These are phyloP conservation scores for Tadarida brasiliensis DNA, from an alignment of 2,797 vertebrate species.

Conservation along the genomic window DNA sequence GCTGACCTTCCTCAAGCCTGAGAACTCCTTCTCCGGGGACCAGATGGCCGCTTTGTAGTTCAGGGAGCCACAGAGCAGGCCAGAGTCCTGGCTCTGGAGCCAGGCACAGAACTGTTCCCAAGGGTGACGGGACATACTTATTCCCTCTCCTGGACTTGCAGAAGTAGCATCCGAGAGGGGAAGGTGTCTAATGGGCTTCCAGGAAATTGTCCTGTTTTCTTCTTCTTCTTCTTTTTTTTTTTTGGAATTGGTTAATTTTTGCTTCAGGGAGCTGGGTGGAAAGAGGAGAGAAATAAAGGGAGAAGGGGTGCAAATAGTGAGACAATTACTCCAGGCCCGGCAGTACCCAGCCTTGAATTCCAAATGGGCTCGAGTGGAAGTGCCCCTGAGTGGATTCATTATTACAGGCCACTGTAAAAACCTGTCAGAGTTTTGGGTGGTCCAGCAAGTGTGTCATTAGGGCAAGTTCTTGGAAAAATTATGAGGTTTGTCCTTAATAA, in stretches of 20 bases:
- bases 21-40: not conserved
- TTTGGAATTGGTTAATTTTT: not conserved
- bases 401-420: not conserved
- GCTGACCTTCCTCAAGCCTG: not conserved
- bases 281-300: constrained; percentile 6
- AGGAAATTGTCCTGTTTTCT: not conserved
- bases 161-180: not conserved
- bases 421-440: not conserved
- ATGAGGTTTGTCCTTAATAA: not conserved
- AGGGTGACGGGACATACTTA: accelerated
- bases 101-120: not conserved
- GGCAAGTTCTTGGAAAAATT: not conserved
- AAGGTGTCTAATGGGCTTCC: not conserved
- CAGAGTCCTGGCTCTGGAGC: not conserved
- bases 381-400: not conserved
- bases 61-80: not conserved
- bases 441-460: not conserved
- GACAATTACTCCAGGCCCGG: not conserved
- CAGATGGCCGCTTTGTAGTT: not conserved
- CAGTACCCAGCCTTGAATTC: not conserved
- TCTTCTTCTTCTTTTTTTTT: not conserved
- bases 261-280: not conserved
- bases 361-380: not conserved
- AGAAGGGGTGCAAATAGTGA: not conserved
- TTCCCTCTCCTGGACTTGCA: not conserved